Base-by-base conservation (phyloP, 2,797 vertebrate species). In the Danionella dracula region DNA sequence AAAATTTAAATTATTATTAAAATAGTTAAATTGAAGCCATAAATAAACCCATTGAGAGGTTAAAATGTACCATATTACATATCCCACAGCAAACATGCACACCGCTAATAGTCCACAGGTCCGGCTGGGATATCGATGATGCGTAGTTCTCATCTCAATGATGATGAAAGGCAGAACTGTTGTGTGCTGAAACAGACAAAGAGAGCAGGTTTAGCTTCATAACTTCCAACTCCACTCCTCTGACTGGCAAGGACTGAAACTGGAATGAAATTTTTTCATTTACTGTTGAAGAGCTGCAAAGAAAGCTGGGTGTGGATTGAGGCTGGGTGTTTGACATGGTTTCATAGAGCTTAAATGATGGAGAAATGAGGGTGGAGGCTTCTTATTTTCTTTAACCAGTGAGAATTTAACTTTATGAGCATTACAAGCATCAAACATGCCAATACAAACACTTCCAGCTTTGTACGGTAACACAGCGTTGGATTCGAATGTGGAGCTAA, bases 131-230 rank as follows among this genome's bases (percentile, higher is more conserved):
- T 97, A 99, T 38, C 87, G 87, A 78, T 99, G 95, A 82, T 89
- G 91, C 67, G 94, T 95, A 75, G 95, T 97, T 87, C 95, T 90
- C 96, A 99, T 99, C 91, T 99, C 93, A 54, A 99, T 99, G 85
- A 99, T 89, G 88, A 99, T 92, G 87, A 99, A 99, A 54, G 96
- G 96, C 34, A 99, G 90, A 40, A 99, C 96, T 1, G 94, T 98
- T 42, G 95, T 99, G 84, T 99, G 96, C 96, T 99, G 86, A 50
- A 84, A 35, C 56, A 12, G 15, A 65, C 54, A 84, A 65, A 80
- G 44, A 73, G 56, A 46, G 46, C 42, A 41, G 76, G 0, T 8
- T 44, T 49, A 57, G 32, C 42, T 49, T 41, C 40, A 37, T 7
- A 21, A 6, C 34, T 9, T 2, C 9, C 54, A 32, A 45, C 5